These are phyloP conservation scores for Clostera curtula DNA, from an alignment of 2,888 invertebrate genomes.

Conservation along the genomic window DNA sequence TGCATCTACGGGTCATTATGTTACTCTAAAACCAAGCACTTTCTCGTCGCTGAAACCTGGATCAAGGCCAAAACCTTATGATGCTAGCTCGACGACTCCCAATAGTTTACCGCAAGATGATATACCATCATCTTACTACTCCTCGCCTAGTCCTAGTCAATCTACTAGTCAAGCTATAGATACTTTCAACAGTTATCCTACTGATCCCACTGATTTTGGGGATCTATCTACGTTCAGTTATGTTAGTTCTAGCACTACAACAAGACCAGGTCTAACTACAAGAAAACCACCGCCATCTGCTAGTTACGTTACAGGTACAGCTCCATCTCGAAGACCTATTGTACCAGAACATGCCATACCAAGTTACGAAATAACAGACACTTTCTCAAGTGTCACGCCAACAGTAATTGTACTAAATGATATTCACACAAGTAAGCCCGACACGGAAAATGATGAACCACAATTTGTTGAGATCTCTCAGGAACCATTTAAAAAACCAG, in stretches of 20 bases:
- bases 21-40: conserved; percentile 53
- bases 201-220: conserved; percentile 54
- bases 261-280: conserved; percentile 31
- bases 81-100: conserved; percentile 41
- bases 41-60: conserved; percentile 27
- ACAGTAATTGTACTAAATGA: conserved; percentile 60
- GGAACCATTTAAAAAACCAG: conserved; percentile 68
- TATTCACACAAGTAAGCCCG: conserved; percentile 45
- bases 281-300: conserved; percentile 56
- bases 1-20: conserved; percentile 56
- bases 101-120: conserved; percentile 43
- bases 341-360: conserved; percentile 35
- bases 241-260: conserved; percentile 51
- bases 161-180: conserved; percentile 65
- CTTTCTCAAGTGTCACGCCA: conserved; percentile 65
- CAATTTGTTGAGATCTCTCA: conserved; percentile 67
- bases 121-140: conserved; percentile 37
- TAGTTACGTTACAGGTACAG: conserved; percentile 61
- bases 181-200: conserved; percentile 61
- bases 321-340: conserved; percentile 67
- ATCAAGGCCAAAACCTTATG: conserved; percentile 36
- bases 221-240: conserved; percentile 59
- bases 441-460: conserved; percentile 39
- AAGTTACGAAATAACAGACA: conserved; percentile 52
- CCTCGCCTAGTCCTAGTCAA: conserved; percentile 55